These are phyloP conservation scores for Thamnophis sirtalis DNA, from an alignment of 2,113 vertebrate genomes.

Conservation along the genomic window DNA sequence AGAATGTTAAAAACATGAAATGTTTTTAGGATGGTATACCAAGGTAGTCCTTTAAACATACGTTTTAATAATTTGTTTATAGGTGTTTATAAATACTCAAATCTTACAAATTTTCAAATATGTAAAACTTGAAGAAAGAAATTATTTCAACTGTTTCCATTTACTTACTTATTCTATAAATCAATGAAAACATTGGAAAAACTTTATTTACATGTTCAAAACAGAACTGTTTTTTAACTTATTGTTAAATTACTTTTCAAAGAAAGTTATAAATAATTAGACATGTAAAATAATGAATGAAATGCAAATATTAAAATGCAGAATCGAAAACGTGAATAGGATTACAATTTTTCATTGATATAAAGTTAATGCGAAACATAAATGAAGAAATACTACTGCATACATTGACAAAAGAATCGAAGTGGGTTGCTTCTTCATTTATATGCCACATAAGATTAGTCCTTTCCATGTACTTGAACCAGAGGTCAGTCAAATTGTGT, in stretches of 20 bases:
- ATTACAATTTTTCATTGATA: neutral
- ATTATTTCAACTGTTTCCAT: neutral
- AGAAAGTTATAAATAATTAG: neutral
- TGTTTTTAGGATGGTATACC: neutral
- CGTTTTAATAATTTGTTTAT: neutral
- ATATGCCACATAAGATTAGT: neutral
- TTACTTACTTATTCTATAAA: neutral
- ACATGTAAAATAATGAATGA: neutral
- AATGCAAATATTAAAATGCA: neutral
- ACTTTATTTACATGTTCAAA: neutral
- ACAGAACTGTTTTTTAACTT: neutral
- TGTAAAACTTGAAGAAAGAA: neutral
- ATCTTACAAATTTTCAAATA: neutral
- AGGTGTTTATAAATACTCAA: neutral
- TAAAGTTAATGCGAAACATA: slow-evolving; percentile 8
- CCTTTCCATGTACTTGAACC: slow-evolving; percentile 35
- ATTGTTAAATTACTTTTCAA: neutral
- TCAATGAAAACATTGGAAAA: neutral
- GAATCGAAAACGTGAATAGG: neutral
- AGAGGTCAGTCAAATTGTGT: slow-evolving; percentile 12
- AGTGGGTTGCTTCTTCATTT: slow-evolving; percentile 10
- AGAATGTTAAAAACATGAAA: neutral
- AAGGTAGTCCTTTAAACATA: neutral
- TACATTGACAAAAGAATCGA: slow-evolving; percentile 3
- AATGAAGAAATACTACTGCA: slow-evolving; percentile 7